Conservation (phyloP, 2,113 vertebrate genomes). For the Pachycephala philippinensis region DNA sequence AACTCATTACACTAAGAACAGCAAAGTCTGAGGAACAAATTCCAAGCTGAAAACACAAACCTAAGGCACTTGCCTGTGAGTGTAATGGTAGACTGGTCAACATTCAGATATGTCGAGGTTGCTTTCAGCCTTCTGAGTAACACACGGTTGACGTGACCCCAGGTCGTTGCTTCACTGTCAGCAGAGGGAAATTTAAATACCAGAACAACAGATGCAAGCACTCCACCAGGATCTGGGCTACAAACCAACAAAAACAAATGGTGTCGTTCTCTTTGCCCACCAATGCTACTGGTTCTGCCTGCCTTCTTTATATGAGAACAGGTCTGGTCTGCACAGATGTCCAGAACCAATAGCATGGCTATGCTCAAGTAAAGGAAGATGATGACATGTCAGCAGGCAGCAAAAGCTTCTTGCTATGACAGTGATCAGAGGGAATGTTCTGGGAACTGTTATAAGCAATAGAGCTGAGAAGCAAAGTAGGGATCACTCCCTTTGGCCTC, state of each 20-base stretch:
- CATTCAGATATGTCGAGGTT: slow-evolving; percentile 18
- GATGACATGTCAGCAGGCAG: neutral
- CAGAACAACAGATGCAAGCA: slow-evolving; percentile 65
- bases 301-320: neutral
- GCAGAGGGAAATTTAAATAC: slow-evolving; percentile 60
- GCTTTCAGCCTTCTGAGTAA: slow-evolving; percentile 45
- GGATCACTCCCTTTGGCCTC: neutral
- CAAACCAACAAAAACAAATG: slow-evolving; percentile 52
- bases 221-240: slow-evolving; percentile 59
- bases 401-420: neutral
- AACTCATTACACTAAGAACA: neutral
- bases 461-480: neutral
- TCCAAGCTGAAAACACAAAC: neutral
- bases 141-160: slow-evolving; percentile 24
- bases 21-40: neutral
- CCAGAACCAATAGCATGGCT: neutral
- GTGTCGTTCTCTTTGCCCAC: neutral
- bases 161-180: slow-evolving; percentile 8
- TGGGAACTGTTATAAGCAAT: neutral
- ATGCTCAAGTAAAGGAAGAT: neutral
- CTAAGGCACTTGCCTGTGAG: slow-evolving; percentile 70
- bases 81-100: slow-evolving; percentile 54
- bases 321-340: neutral
- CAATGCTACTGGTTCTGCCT: neutral
- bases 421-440: neutral